phyloP scores from a whole-genome alignment of 2,888 invertebrate genomes.

The Amorpha juglandis region DNA sequence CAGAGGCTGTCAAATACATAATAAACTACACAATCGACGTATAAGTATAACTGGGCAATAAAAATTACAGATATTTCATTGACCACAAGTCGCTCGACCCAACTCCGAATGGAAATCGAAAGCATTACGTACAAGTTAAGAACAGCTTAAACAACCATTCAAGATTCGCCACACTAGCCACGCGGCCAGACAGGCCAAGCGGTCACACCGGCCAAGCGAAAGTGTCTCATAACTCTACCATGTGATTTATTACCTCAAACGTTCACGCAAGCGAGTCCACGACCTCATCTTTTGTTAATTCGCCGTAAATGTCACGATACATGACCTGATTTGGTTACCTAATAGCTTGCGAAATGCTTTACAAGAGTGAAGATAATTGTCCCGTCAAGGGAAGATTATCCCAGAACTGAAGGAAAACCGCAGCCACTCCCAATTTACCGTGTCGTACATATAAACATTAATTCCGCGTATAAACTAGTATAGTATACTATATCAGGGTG shows the following conservation, averaged over 20 bases:
- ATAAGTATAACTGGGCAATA: no score
- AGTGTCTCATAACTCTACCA: neutral
- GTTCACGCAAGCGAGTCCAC: slow-evolving; percentile 4
- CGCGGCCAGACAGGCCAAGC: neutral
- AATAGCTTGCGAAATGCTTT: neutral
- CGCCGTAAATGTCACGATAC: slow-evolving; percentile 9
- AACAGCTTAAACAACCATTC: neutral
- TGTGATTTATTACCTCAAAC: slow-evolving; percentile 14
- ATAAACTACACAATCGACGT: no score
- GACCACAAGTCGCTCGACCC: slow-evolving; percentile 12
- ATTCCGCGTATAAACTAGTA: no score
- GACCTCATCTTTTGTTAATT: slow-evolving; percentile 24
- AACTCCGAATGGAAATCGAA: neutral
- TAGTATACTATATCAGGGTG: no score
- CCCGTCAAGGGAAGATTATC: no score
- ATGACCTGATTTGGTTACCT: neutral
- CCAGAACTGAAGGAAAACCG: no score
- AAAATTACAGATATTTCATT: no score
- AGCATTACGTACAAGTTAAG: neutral
- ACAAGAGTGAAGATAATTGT: neutral
- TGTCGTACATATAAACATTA: no score
- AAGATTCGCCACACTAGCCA: neutral
- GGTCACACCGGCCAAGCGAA: neutral
- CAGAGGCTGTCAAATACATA: no score
- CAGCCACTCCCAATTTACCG: no score